phyloP scores from a whole-genome alignment of 2,888 invertebrate species.

The Tanypteryx hageni region DNA sequence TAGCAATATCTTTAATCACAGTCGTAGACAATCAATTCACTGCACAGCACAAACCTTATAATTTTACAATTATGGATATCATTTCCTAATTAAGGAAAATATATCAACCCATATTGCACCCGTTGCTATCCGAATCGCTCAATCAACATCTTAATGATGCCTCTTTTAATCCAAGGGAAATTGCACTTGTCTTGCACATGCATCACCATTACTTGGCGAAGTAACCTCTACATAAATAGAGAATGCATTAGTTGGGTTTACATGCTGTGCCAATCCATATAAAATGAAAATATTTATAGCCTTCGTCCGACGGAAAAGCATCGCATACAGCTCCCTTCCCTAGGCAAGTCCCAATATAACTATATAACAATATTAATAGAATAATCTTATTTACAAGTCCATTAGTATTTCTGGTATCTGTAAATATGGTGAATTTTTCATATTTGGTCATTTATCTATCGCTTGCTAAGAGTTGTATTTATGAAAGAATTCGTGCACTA shows the following conservation, averaged over 20 bases:
- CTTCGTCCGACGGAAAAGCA: constrained; percentile 55
- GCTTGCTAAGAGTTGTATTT: constrained; percentile 58
- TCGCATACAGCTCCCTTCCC: constrained; percentile 61
- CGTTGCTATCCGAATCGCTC: constrained; percentile 55
- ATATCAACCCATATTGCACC: constrained; percentile 56
- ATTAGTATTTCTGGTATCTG: constrained; percentile 57
- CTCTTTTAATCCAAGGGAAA: constrained; percentile 52
- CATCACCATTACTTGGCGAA: constrained; percentile 43
- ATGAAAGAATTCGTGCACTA: constrained; percentile 61
- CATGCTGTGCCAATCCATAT: constrained; percentile 61
- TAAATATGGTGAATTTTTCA: constrained; percentile 63
- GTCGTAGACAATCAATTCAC: constrained; percentile 61
- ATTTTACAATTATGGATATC: constrained; percentile 52
- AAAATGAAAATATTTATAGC: constrained; percentile 63
- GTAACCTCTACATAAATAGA: constrained; percentile 50
- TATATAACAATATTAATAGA: constrained; percentile 64
- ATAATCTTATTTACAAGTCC: constrained; percentile 64
- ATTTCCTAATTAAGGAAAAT: constrained; percentile 60
- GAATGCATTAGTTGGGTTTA: constrained; percentile 52
- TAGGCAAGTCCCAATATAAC: constrained; percentile 60
- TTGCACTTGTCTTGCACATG: constrained; percentile 54
- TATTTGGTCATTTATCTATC: constrained; percentile 61
- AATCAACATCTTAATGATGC: constrained; percentile 49
- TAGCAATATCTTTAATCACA: constrained; percentile 64
- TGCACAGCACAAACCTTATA: constrained; percentile 61